phyloP scores from a whole-genome alignment of 2,888 invertebrate genomes.

The Ennomos erosarius region DNA sequence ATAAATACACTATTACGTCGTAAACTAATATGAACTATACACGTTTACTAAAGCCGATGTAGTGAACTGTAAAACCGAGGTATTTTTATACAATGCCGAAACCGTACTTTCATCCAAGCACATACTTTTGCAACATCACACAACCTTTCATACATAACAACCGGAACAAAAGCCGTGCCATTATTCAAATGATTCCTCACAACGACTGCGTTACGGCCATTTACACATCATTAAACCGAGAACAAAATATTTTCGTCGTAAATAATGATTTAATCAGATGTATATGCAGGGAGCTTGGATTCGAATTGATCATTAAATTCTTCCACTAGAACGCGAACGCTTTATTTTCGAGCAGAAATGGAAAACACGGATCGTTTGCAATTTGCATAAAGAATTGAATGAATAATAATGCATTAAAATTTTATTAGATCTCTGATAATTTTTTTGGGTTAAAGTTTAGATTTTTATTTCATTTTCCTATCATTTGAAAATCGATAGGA shows the following conservation, averaged over 20 bases:
- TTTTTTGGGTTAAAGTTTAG: too few species aligned
- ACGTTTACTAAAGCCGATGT: too few species aligned
- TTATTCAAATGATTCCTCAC: constrained; percentile 20
- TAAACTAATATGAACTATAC: too few species aligned
- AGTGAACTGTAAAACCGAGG: too few species aligned
- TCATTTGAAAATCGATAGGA: too few species aligned
- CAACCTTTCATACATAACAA: constrained; percentile 5
- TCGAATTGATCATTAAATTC: constrained; percentile 43
- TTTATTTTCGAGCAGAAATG: constrained; percentile 18
- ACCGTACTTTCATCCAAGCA: too few species aligned
- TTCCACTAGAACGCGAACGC: constrained; percentile 35
- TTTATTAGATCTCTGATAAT: background rate
- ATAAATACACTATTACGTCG: too few species aligned
- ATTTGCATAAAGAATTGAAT: constrained; percentile 22
- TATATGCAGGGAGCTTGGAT: constrained; percentile 35
- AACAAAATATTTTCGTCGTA: constrained; percentile 37
- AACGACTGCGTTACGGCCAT: constrained; percentile 23
- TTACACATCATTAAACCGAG: constrained; percentile 35
- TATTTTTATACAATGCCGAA: too few species aligned
- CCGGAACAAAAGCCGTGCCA: constrained; percentile 17
- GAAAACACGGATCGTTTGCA: constrained; percentile 16
- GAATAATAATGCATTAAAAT: constrained; percentile 20
- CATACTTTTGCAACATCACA: constrained; percentile 3
- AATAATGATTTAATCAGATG: constrained; percentile 38
- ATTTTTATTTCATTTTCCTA: too few species aligned